Evolutionary conservation across 1,140 invertebrate genomes (phyloP).

Genomic region (Aphidius gifuensis): DNA sequence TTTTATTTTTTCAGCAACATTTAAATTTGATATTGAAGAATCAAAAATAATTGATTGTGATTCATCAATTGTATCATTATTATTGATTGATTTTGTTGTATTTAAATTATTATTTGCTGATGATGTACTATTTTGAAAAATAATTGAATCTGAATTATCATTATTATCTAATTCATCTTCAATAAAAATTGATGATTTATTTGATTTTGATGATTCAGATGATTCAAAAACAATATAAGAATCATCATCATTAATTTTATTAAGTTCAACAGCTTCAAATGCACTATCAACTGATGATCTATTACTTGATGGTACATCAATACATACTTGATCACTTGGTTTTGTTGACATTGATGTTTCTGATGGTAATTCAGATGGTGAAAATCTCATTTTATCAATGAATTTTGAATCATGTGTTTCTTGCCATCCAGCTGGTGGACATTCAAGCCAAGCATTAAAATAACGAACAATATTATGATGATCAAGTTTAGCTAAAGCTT

Average conservation of each 20-base stretch:
- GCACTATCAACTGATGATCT: conserved; percentile 43
- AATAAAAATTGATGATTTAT: background rate
- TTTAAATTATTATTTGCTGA: background rate
- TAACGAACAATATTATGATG: conserved; percentile 94
- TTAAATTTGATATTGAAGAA: conserved; percentile 4
- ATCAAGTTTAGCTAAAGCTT: conserved; percentile 89
- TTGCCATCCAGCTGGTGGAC: conserved; percentile 84
- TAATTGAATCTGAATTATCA: conserved; percentile 28
- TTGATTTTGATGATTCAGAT: conserved; percentile 25
- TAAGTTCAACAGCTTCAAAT: conserved; percentile 39
- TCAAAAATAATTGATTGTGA: conserved; percentile 23
- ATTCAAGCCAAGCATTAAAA: conserved; percentile 91
- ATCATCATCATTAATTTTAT: conserved; percentile 33
- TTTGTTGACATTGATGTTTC: conserved; percentile 37
- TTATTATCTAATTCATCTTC: conserved; percentile 2
- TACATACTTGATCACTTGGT: conserved; percentile 33
- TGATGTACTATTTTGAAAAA: conserved; percentile 29
- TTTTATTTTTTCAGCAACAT: conserved; percentile 8
- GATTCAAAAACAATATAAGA: conserved; percentile 44
- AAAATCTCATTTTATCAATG: conserved; percentile 49
- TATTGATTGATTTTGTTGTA: background rate
- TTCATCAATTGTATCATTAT: background rate
- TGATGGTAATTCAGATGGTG: conserved; percentile 40
- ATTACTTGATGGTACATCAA: conserved; percentile 39
- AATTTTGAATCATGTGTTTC: conserved; percentile 72